Percentiles rank a stretch among this genome's conserved stretches.
Evolutionary conservation across 2,888 invertebrate species (phyloP).

Genomic region (Hyppa rectilinea): DNA sequence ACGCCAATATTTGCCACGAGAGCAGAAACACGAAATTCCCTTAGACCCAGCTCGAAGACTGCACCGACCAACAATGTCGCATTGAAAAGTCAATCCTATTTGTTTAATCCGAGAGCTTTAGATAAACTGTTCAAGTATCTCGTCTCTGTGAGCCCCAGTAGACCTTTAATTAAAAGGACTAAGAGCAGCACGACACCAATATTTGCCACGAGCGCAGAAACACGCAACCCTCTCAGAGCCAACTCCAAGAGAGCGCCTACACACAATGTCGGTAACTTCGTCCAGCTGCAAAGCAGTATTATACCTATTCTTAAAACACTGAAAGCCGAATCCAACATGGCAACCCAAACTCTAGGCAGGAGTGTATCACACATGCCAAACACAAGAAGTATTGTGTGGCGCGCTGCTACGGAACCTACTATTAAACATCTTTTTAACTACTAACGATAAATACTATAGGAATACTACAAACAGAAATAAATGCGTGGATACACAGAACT

Average conservation of each 20-base stretch:
- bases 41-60: not conserved
- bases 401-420: conserved; percentile 9
- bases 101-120: not conserved
- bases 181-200: conserved; percentile 5
- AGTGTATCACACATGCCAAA: not conserved
- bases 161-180: not conserved
- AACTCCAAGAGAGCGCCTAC: not conserved
- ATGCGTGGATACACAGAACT: not conserved
- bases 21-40: not conserved
- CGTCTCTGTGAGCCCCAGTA: not conserved
- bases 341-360: not conserved
- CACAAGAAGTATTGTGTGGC: conserved; percentile 19
- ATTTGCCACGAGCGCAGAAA: conserved; percentile 18
- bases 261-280: conserved; percentile 1
- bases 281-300: not conserved
- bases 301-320: not conserved
- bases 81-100: not conserved
- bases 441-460: not conserved
- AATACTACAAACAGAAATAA: not conserved
- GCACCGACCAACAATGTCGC: not conserved
- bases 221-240: not conserved
- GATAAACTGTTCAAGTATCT: not conserved
- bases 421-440: conserved; percentile 12
- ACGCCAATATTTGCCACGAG: conserved; percentile 13
- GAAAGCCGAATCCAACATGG: not conserved